These are phyloP conservation scores for Blastobasis adustella DNA, from an alignment of 2,888 invertebrate species.

Conservation along the genomic window DNA sequence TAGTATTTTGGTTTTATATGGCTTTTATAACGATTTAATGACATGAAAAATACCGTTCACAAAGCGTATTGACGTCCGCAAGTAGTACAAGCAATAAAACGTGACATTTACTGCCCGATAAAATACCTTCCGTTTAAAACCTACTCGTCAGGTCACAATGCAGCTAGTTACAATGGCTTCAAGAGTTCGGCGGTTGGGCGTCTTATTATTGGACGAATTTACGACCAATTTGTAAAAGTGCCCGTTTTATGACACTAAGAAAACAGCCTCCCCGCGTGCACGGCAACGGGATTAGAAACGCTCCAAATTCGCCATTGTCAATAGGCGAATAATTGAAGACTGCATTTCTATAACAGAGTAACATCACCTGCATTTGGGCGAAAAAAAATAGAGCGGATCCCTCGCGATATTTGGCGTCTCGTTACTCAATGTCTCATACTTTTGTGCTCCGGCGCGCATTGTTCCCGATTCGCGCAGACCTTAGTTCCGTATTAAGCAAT, in stretches of 20 bases:
- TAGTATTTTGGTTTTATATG: too few relatives aligned
- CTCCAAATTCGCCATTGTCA: constrained; percentile 48
- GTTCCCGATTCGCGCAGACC: constrained; percentile 37
- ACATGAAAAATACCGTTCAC: constrained; percentile 9
- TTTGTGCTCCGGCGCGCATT: constrained; percentile 44
- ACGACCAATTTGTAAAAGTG: constrained; percentile 64
- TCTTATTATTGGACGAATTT: constrained; percentile 39
- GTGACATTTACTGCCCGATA: constrained; percentile 13
- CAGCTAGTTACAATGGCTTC: constrained; percentile 7
- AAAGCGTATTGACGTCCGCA: neutral
- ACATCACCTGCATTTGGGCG: constrained; percentile 58
- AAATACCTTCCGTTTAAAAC: constrained; percentile 3
- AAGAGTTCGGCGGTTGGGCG: constrained; percentile 10
- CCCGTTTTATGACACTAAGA: constrained; percentile 38
- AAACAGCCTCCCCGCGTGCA: constrained; percentile 16
- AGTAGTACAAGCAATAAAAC: constrained; percentile 13
- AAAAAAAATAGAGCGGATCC: constrained; percentile 47
- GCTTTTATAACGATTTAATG: constrained; percentile 8
- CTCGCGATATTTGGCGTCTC: constrained; percentile 56
- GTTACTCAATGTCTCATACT: constrained; percentile 64
- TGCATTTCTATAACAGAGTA: constrained; percentile 48
- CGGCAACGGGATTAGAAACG: constrained; percentile 48
- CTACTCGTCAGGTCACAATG: constrained; percentile 1
- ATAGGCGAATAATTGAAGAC: constrained; percentile 65
- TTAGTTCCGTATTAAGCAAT: constrained; percentile 45